Evolutionary conservation across 2,888 invertebrate species (phyloP).

Genomic region (Latheticus oryzae): DNA sequence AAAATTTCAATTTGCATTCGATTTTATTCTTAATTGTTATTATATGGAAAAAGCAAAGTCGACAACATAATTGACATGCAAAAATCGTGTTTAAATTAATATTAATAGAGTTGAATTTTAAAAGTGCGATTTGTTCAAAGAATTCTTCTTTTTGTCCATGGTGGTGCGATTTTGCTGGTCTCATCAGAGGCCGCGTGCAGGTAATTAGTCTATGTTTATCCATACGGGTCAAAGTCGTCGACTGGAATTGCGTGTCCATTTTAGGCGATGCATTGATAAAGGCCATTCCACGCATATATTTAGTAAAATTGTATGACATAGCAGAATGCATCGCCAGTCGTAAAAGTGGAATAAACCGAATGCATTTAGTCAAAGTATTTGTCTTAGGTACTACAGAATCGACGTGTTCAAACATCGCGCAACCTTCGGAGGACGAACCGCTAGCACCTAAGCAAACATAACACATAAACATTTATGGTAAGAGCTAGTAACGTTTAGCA

Average conservation of each 20-base stretch:
- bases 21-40: no score
- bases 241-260: conserved; percentile 6
- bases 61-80: conserved; percentile 19
- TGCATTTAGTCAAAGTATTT: conserved; percentile 44
- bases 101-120: no score
- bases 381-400: conserved; percentile 41
- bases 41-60: no score
- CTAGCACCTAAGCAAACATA: conserved; percentile 59
- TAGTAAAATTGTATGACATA: no score
- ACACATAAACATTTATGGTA: conserved; percentile 59
- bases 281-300: conserved; percentile 8
- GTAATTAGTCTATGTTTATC: conserved; percentile 25
- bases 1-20: no score
- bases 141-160: no score
- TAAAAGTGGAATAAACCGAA: conserved; percentile 39
- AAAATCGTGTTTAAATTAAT: conserved; percentile 20
- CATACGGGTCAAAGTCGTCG: conserved; percentile 23
- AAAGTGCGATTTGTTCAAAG: no score
- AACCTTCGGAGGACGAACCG: conserved; percentile 55
- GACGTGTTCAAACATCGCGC: conserved; percentile 42
- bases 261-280: conserved; percentile 7
- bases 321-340: conserved; percentile 25
- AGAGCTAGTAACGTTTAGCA: conserved; percentile 59
- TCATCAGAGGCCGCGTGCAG: conserved; percentile 4
- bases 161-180: no score